Conservation (phyloP, 2,113 vertebrate genomes). For the Neodontobutis hainanensis region DNA sequence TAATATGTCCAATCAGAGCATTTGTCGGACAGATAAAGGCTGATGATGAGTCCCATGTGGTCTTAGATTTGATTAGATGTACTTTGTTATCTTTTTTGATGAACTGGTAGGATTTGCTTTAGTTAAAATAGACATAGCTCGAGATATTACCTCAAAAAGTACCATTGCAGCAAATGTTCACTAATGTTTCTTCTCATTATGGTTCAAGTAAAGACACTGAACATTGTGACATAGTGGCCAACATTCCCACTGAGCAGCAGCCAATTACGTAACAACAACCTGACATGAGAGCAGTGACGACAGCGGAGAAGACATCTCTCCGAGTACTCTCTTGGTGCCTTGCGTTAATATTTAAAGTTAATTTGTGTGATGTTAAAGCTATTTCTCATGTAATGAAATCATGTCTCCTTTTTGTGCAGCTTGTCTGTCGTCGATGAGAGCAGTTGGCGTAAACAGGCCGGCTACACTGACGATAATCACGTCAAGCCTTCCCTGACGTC, state of each 20-base stretch:
- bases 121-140: too few relatives aligned
- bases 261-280: slow-evolving; percentile 5
- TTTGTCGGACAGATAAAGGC: neutral
- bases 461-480: slow-evolving; percentile 38
- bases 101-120: too few relatives aligned
- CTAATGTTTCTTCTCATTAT: neutral
- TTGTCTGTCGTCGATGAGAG: slow-evolving; percentile 28
- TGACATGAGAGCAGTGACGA: neutral
- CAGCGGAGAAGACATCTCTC: neutral
- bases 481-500: slow-evolving; percentile 47
- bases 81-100: too few relatives aligned
- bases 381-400: slow-evolving; percentile 14
- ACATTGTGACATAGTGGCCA: slow-evolving; percentile 5
- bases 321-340: neutral
- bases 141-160: neutral
- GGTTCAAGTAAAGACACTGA: neutral
- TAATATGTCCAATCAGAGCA: neutral
- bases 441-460: slow-evolving; percentile 46
- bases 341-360: slow-evolving; percentile 3
- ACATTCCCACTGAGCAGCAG: slow-evolving; percentile 18
- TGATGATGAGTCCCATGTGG: neutral
- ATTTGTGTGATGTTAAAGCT: neutral
- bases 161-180: neutral
- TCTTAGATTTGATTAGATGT: too few relatives aligned
- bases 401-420: slow-evolving; percentile 16